phyloP scores from a whole-genome alignment of 2,113 vertebrate species.

The Amblyopsis rosae region DNA sequence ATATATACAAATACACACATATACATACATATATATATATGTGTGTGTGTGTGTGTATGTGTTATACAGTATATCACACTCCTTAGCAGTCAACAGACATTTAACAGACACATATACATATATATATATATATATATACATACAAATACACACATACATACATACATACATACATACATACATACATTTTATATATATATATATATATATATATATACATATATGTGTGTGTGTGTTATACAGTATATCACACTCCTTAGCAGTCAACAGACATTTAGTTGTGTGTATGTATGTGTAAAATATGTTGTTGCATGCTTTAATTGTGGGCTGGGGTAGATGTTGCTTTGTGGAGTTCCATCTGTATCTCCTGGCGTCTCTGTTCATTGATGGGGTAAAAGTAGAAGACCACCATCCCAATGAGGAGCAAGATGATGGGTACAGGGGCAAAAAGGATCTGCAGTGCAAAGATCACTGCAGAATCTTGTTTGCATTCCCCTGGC shows the following conservation, averaged over 20 bases:
- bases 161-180: background rate
- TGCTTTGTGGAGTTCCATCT: slow-evolving; percentile 45
- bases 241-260: background rate
- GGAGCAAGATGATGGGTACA: slow-evolving; percentile 57
- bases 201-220: background rate
- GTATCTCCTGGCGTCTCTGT: slow-evolving; percentile 52
- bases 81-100: background rate
- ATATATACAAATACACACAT: background rate
- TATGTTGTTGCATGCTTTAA: background rate
- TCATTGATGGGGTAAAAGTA: slow-evolving; percentile 69
- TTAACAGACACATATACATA: too few species aligned
- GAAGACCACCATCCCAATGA: slow-evolving; percentile 56
- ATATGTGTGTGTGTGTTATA: too few species aligned
- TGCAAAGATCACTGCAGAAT: slow-evolving; percentile 36
- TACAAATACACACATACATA: background rate
- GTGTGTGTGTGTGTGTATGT: too few species aligned
- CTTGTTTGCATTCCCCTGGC: slow-evolving; percentile 46
- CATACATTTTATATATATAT: background rate
- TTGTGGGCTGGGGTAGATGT: background rate
- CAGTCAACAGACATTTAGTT: background rate
- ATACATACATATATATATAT: background rate
- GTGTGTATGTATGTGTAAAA: background rate
- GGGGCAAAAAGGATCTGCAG: slow-evolving; percentile 66
- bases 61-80: background rate
- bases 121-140: background rate